These are phyloP conservation scores for Omphaloscelis lunosa DNA, from an alignment of 2,888 invertebrate genomes.

Conservation along the genomic window DNA sequence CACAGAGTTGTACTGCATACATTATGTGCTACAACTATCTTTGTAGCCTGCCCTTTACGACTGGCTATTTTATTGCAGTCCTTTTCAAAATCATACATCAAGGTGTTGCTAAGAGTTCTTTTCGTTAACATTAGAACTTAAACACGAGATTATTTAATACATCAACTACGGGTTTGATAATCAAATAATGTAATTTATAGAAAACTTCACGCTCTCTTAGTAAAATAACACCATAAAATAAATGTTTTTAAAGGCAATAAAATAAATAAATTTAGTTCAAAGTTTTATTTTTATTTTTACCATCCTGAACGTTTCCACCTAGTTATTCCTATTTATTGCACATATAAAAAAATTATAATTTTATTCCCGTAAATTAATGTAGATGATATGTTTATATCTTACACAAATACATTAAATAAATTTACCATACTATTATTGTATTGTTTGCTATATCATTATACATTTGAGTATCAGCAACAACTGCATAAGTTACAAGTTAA, in stretches of 20 bases:
- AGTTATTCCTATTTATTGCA: conserved; percentile 35
- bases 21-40: background rate
- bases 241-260: conserved; percentile 22
- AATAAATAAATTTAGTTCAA: conserved; percentile 22
- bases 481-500: conserved; percentile 25
- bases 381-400: background rate
- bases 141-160: background rate
- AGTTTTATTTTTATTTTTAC: conserved; percentile 17
- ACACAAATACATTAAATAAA: background rate
- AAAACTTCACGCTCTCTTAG: conserved; percentile 44
- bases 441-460: background rate
- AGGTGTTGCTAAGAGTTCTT: background rate
- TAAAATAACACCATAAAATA: conserved; percentile 21
- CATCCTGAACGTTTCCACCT: conserved; percentile 43
- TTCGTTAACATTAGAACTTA: background rate
- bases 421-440: background rate
- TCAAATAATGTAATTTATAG: background rate
- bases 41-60: background rate
- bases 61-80: background rate
- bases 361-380: background rate
- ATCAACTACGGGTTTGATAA: conserved; percentile 23
- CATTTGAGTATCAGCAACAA: conserved; percentile 17
- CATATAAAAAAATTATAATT: background rate
- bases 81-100: background rate
- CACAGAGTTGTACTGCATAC: background rate